Conservation (phyloP, 2,888 invertebrate genomes). For the Thera britannica region DNA sequence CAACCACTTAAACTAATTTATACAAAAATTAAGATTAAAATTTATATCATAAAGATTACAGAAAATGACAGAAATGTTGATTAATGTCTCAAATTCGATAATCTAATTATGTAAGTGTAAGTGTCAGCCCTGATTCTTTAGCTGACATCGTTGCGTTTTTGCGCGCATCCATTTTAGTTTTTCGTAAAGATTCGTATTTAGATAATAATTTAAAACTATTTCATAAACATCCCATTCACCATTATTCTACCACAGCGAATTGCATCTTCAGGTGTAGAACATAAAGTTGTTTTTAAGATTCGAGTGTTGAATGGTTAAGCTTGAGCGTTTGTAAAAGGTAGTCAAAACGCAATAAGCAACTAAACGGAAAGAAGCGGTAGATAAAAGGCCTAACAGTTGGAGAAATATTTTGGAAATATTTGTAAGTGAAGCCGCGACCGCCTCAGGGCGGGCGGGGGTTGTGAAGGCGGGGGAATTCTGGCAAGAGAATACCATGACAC, state of each 20-base stretch:
- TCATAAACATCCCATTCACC: conserved; percentile 38
- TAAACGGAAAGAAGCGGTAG: conserved; percentile 83
- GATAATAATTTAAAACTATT: conserved; percentile 64
- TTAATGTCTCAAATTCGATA: background rate
- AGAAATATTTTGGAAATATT: conserved; percentile 85
- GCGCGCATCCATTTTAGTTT: conserved; percentile 78
- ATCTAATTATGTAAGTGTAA: conserved; percentile 19
- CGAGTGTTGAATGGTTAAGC: conserved; percentile 10
- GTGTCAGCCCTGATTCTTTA: conserved; percentile 66
- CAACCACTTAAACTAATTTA: too few species aligned
- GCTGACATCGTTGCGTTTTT: conserved; percentile 68
- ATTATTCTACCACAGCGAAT: conserved; percentile 20
- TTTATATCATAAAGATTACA: too few species aligned
- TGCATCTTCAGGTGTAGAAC: fast-evolving
- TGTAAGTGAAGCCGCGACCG: conserved; percentile 73
- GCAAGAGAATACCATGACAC: conserved; percentile 27
- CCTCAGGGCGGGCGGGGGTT: conserved; percentile 56
- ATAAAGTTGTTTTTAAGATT: conserved; percentile 36
- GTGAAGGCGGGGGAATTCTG: conserved; percentile 45
- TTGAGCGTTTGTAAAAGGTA: conserved; percentile 28
- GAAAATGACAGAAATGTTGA: too few species aligned
- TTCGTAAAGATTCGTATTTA: conserved; percentile 78
- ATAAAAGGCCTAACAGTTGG: conserved; percentile 82
- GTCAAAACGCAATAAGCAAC: conserved; percentile 68
- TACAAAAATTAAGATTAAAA: too few species aligned